Base-by-base conservation (phyloP, 2,888 invertebrate species). In the Hydrotaea cyrtoneurina region DNA sequence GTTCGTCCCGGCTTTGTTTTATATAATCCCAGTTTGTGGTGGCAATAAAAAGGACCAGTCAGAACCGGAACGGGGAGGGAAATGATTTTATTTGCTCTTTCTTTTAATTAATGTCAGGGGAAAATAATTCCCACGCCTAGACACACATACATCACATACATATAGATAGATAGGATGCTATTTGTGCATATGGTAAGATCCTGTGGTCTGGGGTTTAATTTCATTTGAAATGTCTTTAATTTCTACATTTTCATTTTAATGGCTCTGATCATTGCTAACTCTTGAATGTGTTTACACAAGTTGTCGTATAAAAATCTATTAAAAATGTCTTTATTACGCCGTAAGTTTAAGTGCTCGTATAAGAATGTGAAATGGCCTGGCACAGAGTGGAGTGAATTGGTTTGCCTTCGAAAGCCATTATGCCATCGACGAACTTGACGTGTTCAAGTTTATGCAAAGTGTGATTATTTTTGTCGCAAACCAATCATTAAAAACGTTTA, bases 91-190 rank as follows among this genome's bases (percentile, higher is more conserved):
- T 23, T 59, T 59, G 2, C 15, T 59, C 7, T 1, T 26, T 26
- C 26, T 15, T 31, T 23, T 59, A 59, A 59, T 59, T 59, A 59
- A 59, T 26, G 11, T 26, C 59, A 11, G 26, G 59, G 59, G 59
- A 21, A 59, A 26, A 59, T 23, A 26, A 57, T 23, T 59, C 59
- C 59, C 59, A 59, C 3, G 59, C 21, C 0, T 21, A 17, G 13
- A 3, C 0, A 53, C 3, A 11, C 11, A 46, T 15, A 46, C 46
- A 46, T 3, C 36, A 43, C 43, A 13, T 43, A 43, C 43, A 43
- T 11, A 11, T 2, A 43, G 2, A 11, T 36, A 36, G 3, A 36
- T 8, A 36, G 8, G 4, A 39, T 39, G 39, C 11, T 39, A 39
- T 39, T 4, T 13, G 13, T 39, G 39, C 13, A 50, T n/a, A n/a